phyloP scores from a whole-genome alignment of 2,888 invertebrate species.

The Selenia dentaria region DNA sequence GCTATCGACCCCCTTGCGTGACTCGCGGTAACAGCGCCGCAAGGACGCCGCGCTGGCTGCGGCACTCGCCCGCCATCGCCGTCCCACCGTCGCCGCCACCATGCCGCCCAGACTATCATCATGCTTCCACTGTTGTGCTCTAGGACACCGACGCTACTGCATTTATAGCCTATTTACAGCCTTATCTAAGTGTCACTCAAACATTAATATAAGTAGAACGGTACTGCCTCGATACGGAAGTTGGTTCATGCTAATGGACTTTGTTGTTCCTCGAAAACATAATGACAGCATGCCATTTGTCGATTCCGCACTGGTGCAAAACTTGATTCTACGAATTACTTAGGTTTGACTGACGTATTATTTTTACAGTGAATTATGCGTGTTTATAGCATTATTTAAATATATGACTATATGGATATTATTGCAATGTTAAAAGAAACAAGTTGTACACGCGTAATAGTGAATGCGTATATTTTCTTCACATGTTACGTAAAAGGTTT shows the following conservation, averaged over 20 bases:
- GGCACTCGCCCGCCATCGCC: constrained; percentile 58
- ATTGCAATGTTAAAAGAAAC: not conserved
- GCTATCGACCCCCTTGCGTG: constrained; percentile 84
- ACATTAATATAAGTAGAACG: constrained; percentile 13
- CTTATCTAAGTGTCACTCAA: constrained; percentile 21
- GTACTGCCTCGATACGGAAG: constrained; percentile 9
- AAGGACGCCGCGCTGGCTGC: constrained; percentile 82
- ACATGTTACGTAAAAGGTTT: constrained; percentile 19
- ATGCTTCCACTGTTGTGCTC: constrained; percentile 19
- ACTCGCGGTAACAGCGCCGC: constrained; percentile 69
- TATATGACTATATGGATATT: not conserved
- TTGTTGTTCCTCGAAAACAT: constrained; percentile 32
- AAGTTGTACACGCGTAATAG: not conserved
- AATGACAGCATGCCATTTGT: constrained; percentile 27
- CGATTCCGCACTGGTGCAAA: constrained; percentile 13
- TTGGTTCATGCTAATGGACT: constrained; percentile 11
- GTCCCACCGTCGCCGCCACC: constrained; percentile 40
- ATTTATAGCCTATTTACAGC: constrained; percentile 27
- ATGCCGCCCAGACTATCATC: constrained; percentile 4
- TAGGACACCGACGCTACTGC: constrained; percentile 31
- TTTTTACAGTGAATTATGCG: not conserved
- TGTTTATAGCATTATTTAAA: not conserved
- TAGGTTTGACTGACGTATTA: not conserved
- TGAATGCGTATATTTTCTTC: not conserved
- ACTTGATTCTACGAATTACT: constrained; percentile 6